phyloP scores from a whole-genome alignment of 2,888 invertebrate genomes.

The Rapana venosa region DNA sequence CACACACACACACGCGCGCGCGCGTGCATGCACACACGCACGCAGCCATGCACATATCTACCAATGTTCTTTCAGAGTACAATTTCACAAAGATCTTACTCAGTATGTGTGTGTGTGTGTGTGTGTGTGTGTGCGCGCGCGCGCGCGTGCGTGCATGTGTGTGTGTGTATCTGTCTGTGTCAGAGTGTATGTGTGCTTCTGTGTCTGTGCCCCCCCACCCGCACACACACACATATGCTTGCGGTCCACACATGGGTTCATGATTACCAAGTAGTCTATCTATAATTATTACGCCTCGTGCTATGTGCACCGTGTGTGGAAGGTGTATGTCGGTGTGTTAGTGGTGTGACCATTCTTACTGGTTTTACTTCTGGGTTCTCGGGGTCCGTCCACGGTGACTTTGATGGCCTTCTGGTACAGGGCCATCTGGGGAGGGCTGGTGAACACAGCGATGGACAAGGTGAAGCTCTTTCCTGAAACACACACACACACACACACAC shows the following conservation, averaged over 20 bases:
- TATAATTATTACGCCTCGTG: too few species aligned
- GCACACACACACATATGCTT: background rate
- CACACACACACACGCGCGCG: background rate
- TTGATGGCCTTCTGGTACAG: constrained; percentile 98
- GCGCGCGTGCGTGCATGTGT: background rate
- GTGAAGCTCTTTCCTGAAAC: constrained; percentile 96
- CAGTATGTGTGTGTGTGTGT: background rate
- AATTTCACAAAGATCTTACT: too few species aligned
- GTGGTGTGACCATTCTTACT: constrained; percentile 83
- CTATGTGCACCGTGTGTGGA: too few species aligned
- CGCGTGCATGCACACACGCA: background rate
- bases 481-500: background rate
- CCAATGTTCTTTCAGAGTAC: background rate
- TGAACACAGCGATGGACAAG: constrained; percentile 95
- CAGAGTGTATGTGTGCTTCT: background rate
- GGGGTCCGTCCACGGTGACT: constrained; percentile 98
- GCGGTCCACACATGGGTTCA: too few species aligned
- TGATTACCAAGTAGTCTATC: too few species aligned
- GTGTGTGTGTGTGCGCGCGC: background rate
- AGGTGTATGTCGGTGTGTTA: too few species aligned
- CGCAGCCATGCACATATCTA: background rate
- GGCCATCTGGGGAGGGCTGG: constrained; percentile 94
- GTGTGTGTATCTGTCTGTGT: constrained; percentile 9
- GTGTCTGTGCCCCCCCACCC: background rate
- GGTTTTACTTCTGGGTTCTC: constrained; percentile 96